Base-by-base conservation (phyloP, 2,113 vertebrate genomes). In the Eulemur macaco region DNA sequence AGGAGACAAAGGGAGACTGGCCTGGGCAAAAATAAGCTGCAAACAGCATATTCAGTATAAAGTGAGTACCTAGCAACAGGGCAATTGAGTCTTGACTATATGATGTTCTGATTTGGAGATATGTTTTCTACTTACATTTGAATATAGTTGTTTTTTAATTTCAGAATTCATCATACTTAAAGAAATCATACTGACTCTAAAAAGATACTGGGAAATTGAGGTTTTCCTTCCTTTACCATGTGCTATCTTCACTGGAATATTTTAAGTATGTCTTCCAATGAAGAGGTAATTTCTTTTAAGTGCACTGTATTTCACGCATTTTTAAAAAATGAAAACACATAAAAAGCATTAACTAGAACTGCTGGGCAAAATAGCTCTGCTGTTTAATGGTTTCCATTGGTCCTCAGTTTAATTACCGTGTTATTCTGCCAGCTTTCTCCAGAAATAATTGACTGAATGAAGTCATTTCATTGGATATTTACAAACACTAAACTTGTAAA, bases 381-480 rank as follows among this genome's bases (percentile, higher is more conserved):
- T 58, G 52, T 98, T 96, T 97, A 98, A 98, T 97, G 97, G 89
- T 98, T 98, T 98, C 97, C 96, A 98, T 96, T 94, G 86, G 97
- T 90, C 96, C 60, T 74, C 82, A 78, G 71, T 97, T 98, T 98
- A 98, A 98, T 98, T 97, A 96, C 96, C 93, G 83, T 45, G 77
- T 60, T 0, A 86, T 96, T 96, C 95, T 92, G 96, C 96, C 98
- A 97, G 96, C 82, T 92, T 98, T 98, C 97, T 98, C 87, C 93
- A 97, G 95, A 96, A 98, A 97, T 97, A 96, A 96, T 98, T 98
- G 52, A 96, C 0, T 0, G 42, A 42, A 96, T 97, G 97, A 98
- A 97, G 96, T 98, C 69, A 96, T 98, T 98, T 98, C 71, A 78
- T 0, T 12, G 97, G 81, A 94, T 98, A 97, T 98, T 98, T 98